Conservation (phyloP, 2,797 vertebrate species). For the Diplodus puntazzo region DNA sequence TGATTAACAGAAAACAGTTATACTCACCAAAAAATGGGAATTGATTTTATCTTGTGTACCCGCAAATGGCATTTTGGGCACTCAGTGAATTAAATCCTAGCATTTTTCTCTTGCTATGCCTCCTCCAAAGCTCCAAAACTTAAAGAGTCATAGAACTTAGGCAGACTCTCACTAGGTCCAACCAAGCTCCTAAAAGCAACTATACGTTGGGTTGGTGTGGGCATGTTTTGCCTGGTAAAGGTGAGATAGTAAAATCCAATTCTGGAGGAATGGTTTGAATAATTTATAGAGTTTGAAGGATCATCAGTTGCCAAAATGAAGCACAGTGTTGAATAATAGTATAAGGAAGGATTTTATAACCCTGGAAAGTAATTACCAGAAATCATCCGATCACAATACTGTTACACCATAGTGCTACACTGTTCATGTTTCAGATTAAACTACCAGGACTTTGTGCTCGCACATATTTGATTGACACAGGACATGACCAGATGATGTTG, state of each 20-base stretch:
- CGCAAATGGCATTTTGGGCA: too few species aligned
- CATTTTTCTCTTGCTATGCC: too few species aligned
- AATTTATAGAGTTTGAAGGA: background rate
- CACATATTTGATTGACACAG: background rate
- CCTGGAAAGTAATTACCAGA: background rate
- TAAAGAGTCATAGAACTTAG: too few species aligned
- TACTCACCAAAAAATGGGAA: too few species aligned
- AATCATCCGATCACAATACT: background rate
- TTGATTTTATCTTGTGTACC: too few species aligned
- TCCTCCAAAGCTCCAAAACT: too few species aligned
- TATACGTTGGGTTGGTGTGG: background rate
- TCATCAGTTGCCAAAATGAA: background rate
- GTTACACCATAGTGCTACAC: background rate
- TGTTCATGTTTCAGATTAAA: background rate
- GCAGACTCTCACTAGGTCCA: background rate
- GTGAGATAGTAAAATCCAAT: background rate
- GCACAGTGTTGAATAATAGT: background rate
- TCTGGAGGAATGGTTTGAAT: background rate
- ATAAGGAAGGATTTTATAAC: background rate
- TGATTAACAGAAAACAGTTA: too few species aligned
- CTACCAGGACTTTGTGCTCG: background rate
- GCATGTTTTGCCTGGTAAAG: background rate
- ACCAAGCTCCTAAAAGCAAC: background rate
- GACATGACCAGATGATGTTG: background rate
- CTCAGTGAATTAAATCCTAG: too few species aligned